Conservation (phyloP, 2,113 vertebrate genomes). For the Perca schrenkii region DNA sequence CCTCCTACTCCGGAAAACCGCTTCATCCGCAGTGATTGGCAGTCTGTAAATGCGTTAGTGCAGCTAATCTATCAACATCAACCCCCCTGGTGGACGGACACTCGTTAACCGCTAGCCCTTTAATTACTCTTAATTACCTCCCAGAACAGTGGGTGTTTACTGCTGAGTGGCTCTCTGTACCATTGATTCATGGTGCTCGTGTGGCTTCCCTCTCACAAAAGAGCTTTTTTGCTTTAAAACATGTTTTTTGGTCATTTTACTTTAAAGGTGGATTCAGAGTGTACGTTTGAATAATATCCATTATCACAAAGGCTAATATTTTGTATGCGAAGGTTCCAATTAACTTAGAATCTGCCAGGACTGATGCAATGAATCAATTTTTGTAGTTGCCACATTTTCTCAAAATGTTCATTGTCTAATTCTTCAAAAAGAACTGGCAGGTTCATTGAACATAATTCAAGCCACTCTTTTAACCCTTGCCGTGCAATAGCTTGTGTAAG, state of each 20-base stretch:
- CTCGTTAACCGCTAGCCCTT: conserved; percentile 81
- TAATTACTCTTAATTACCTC: conserved; percentile 85
- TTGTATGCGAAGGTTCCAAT: neutral
- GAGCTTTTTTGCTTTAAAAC: conserved; percentile 2
- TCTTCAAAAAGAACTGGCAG: conserved; percentile 24
- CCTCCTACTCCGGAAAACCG: conserved; percentile 84
- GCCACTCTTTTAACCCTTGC: conserved; percentile 42
- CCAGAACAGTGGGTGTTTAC: conserved; percentile 76
- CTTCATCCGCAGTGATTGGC: conserved; percentile 83
- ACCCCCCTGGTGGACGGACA: conserved; percentile 74
- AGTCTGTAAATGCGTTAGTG: conserved; percentile 80
- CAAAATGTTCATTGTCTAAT: conserved; percentile 33
- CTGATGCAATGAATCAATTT: conserved; percentile 7
- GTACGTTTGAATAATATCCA: neutral
- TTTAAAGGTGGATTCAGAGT: neutral
- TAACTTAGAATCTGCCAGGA: neutral
- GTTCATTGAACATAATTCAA: conserved; percentile 54
- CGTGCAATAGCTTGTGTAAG: conserved; percentile 35
- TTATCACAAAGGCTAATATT: neutral
- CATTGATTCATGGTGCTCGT: conserved; percentile 42
- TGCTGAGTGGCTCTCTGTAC: conserved; percentile 60
- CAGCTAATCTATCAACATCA: conserved; percentile 82
- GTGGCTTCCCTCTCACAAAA: conserved; percentile 35
- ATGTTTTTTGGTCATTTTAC: neutral
- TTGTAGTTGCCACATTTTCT: neutral